A percentile compares a stretch with the other conserved stretches of the same genome.
phyloP scores from a whole-genome alignment of 2,113 vertebrate genomes.

The Ursus arctos region DNA sequence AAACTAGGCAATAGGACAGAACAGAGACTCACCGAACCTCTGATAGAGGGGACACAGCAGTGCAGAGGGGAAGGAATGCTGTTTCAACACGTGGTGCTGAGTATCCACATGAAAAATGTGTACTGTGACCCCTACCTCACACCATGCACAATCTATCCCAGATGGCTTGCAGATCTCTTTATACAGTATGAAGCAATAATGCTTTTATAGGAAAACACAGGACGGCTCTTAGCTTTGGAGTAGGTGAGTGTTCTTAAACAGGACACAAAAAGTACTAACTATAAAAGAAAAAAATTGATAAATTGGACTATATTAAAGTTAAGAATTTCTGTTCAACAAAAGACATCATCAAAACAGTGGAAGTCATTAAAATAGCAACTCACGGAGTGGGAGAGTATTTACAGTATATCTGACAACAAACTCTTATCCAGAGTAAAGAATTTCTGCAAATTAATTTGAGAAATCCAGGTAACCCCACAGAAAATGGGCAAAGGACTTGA shows the following conservation, averaged over 20 bases:
- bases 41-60: too few relatives aligned
- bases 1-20: neutral
- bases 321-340: neutral
- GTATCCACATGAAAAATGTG: too few relatives aligned
- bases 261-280: neutral
- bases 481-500: neutral
- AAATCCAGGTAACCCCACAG: neutral
- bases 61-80: rapidly evolving
- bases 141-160: neutral
- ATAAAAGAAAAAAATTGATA: neutral
- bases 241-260: neutral
- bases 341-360: neutral
- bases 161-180: neutral
- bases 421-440: neutral
- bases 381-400: neutral
- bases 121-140: neutral
- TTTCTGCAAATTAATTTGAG: neutral
- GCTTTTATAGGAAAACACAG: neutral
- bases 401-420: neutral
- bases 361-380: neutral
- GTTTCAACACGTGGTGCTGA: neutral
- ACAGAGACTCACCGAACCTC: neutral
- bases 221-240: neutral
- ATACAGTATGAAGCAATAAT: neutral
- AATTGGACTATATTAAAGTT: neutral